Conservation (phyloP, 1,140 invertebrate species). For the Penaeus vannamei region DNA sequence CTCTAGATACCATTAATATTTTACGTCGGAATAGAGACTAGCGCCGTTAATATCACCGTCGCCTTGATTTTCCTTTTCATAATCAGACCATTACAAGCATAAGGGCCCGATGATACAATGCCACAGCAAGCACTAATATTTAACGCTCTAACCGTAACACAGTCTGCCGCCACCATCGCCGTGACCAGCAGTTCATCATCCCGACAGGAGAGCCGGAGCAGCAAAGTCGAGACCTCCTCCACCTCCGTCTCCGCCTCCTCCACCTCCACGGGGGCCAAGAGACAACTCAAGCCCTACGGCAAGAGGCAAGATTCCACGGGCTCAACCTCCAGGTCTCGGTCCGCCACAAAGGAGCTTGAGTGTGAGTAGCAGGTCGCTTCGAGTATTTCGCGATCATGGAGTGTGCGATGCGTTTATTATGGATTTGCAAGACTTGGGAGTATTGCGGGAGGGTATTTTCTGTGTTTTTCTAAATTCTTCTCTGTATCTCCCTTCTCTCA, state of each 20-base stretch:
- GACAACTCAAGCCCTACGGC: slow-evolving; percentile 83
- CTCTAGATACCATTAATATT: slow-evolving; percentile 18
- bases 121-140: background rate
- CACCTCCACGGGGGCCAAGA: slow-evolving; percentile 71
- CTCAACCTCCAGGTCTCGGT: slow-evolving; percentile 85
- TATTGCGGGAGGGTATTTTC: too few relatives aligned
- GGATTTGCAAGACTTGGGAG: too few relatives aligned
- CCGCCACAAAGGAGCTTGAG: slow-evolving; percentile 90
- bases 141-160: background rate
- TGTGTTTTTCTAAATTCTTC: background rate
- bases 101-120: background rate
- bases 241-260: background rate
- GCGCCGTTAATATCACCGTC: background rate
- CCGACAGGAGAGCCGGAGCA: background rate
- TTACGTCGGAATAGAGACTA: slow-evolving; percentile 13
- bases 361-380: slow-evolving; percentile 63
- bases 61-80: background rate
- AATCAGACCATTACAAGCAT: background rate
- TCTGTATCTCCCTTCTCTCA: background rate
- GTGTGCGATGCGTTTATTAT: too few relatives aligned
- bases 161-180: slow-evolving; percentile 64
- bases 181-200: slow-evolving; percentile 37
- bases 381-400: background rate
- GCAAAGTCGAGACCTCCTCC: slow-evolving; percentile 26
- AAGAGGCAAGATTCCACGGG: slow-evolving; percentile 76